Conservation (phyloP, 1,140 invertebrate species). For the Achatina immaculata region DNA sequence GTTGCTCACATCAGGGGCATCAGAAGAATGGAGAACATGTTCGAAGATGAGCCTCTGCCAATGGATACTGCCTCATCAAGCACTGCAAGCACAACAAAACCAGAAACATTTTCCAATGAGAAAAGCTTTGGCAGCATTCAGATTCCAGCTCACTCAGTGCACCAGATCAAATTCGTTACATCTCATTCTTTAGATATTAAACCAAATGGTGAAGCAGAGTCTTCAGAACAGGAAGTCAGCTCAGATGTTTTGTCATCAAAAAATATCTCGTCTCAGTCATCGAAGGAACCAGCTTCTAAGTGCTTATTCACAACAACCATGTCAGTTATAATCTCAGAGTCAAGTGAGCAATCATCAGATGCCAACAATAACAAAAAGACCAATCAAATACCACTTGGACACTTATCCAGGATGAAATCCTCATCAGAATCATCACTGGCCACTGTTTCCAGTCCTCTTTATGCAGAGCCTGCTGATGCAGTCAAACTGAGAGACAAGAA, state of each 20-base stretch:
- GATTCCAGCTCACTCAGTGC: background rate
- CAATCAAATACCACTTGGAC: slow-evolving; percentile 37
- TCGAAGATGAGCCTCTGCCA: slow-evolving; percentile 12
- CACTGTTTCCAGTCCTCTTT: slow-evolving; percentile 81
- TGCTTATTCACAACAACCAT: slow-evolving; percentile 23
- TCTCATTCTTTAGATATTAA: slow-evolving; percentile 16
- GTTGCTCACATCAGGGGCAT: slow-evolving; percentile 24
- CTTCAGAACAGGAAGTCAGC: background rate
- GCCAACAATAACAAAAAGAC: background rate
- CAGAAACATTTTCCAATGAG: slow-evolving; percentile 3
- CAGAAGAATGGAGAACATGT: slow-evolving; percentile 15
- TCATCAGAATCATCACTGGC: slow-evolving; percentile 55
- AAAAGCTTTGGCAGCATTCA: slow-evolving; percentile 1
- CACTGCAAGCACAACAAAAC: background rate
- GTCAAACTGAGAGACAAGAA: slow-evolving; percentile 68
- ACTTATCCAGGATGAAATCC: slow-evolving; percentile 44
- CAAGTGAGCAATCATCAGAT: background rate
- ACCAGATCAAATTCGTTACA: slow-evolving; percentile 26
- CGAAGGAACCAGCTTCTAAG: background rate
- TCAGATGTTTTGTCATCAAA: background rate
- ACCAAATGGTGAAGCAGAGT: background rate
- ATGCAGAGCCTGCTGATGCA: slow-evolving; percentile 91
- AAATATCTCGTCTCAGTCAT: background rate
- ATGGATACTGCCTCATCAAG: background rate
- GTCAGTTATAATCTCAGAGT: slow-evolving; percentile 17